These are phyloP conservation scores for Adelognathus sp. DNA, from an alignment of 2,888 invertebrate species.

Conservation along the genomic window DNA sequence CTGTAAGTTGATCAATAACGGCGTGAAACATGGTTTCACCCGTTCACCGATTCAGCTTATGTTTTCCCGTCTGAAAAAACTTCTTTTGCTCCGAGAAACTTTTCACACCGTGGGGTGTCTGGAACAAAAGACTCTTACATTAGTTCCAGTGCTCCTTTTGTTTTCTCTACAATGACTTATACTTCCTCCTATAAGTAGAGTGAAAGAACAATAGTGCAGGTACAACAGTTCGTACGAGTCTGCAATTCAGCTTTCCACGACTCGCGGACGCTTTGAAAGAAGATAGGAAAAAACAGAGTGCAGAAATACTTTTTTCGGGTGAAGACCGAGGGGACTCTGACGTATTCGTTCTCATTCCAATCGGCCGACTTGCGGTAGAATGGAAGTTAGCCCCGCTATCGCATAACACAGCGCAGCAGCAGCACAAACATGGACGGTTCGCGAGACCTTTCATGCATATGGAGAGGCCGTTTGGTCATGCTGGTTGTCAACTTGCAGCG, in stretches of 20 bases:
- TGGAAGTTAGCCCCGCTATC: neutral
- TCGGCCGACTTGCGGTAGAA: neutral
- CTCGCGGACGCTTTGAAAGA: neutral
- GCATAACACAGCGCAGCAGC: neutral
- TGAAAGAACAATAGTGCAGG: neutral
- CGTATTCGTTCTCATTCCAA: constrained; percentile 45
- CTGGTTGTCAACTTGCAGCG: constrained; percentile 32
- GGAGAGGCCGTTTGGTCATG: constrained; percentile 40
- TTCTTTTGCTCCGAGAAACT: neutral
- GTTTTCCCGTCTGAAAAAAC: neutral
- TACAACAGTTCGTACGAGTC: constrained; percentile 26
- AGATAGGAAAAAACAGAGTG: constrained; percentile 3
- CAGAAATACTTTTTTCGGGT: neutral
- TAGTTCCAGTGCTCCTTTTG: neutral
- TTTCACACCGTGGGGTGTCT: neutral
- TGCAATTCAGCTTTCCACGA: constrained; percentile 50
- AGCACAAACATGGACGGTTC: neutral
- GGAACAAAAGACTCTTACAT: neutral
- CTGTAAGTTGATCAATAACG: neutral
- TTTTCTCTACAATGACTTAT: neutral
- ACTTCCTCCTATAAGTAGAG: neutral
- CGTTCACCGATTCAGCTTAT: neutral
- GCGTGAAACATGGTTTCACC: neutral
- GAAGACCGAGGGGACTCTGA: constrained; percentile 16
- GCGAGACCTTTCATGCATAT: constrained; percentile 54